Percentiles rank a stretch among this genome's conserved stretches.
These are phyloP conservation scores for Sciurus carolinensis DNA, from an alignment of 2,797 vertebrate species.

Conservation along the genomic window DNA sequence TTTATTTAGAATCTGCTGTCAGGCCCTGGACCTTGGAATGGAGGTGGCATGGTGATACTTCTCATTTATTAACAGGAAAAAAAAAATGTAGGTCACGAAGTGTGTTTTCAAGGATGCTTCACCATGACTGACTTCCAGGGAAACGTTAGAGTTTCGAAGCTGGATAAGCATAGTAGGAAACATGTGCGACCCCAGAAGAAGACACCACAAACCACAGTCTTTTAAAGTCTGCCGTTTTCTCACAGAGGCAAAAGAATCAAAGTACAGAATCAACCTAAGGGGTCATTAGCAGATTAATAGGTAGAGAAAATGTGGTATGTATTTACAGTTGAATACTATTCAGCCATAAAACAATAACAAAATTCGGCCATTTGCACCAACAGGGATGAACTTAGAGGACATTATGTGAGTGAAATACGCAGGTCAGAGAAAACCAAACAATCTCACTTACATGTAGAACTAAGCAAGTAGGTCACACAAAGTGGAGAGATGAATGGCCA, in stretches of 20 bases:
- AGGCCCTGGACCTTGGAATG: fast-evolving
- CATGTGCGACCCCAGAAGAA: not conserved
- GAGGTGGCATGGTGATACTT: not conserved
- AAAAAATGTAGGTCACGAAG: too few relatives aligned
- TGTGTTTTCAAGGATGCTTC: not conserved
- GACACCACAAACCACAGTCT: not conserved
- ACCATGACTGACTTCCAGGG: not conserved
- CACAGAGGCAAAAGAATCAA: not conserved
- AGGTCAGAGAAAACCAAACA: not conserved
- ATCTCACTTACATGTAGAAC: not conserved
- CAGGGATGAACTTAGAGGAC: not conserved
- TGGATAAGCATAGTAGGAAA: not conserved
- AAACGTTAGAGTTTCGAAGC: not conserved
- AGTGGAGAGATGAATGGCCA: not conserved
- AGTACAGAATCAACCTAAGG: not conserved
- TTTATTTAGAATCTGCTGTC: not conserved
- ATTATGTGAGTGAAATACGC: not conserved
- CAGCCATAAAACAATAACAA: too few relatives aligned
- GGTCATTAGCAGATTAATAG: too few relatives aligned
- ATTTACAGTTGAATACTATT: not conserved
- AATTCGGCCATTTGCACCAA: not conserved
- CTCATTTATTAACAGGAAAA: not conserved
- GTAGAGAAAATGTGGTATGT: too few relatives aligned
- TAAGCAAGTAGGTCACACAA: not conserved
- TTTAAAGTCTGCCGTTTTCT: not conserved